These are phyloP conservation scores for Chionis minor DNA, from an alignment of 2,113 vertebrate genomes.

Conservation along the genomic window DNA sequence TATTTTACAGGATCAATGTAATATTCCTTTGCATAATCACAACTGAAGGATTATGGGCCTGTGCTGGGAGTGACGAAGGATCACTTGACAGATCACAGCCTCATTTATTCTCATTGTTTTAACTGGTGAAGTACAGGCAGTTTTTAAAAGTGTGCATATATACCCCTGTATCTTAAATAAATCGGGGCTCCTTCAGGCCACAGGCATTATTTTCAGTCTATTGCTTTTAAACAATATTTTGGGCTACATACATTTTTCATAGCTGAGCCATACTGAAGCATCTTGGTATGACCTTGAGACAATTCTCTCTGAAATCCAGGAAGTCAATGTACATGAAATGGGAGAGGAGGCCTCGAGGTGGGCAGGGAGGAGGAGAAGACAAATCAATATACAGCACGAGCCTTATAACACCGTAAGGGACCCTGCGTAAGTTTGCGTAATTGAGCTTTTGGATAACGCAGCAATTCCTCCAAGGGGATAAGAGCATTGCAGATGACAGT, in stretches of 20 bases:
- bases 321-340: neutral
- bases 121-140: neutral
- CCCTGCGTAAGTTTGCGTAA: neutral
- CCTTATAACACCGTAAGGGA: neutral
- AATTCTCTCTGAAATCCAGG: neutral
- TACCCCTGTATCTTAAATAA: neutral
- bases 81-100: constrained; percentile 49
- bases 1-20: constrained; percentile 69
- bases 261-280: neutral
- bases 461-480: neutral
- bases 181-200: neutral
- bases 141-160: neutral
- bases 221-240: constrained; percentile 36
- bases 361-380: neutral
- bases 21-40: constrained; percentile 63
- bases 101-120: constrained; percentile 39
- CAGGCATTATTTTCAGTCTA: neutral
- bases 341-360: neutral
- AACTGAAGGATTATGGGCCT: constrained; percentile 47
- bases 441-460: constrained; percentile 2
- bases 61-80: constrained; percentile 26
- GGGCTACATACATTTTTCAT: neutral
- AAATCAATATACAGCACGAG: neutral
- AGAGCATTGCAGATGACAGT: neutral
- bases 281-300: constrained; percentile 29